A percentile compares a stretch with the other conserved stretches of the same genome.
phyloP scores from a whole-genome alignment of 2,888 invertebrate genomes.

The Glyphotaelius pellucidus region DNA sequence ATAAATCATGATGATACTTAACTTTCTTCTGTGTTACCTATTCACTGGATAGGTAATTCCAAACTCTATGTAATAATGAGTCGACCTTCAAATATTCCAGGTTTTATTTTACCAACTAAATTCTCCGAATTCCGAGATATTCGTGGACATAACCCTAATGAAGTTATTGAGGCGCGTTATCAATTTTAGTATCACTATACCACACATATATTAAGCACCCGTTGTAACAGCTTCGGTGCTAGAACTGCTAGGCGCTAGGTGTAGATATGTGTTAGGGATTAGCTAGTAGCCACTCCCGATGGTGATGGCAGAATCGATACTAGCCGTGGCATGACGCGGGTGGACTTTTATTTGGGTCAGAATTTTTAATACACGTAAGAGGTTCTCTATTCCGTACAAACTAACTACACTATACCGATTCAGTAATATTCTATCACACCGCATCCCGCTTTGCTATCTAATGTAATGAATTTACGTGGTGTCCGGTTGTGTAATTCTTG shows the following conservation, averaged over 20 bases:
- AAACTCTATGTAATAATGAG: no score
- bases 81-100: neutral
- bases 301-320: conserved; percentile 39
- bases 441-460: neutral
- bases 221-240: neutral
- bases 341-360: conserved; percentile 22
- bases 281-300: conserved; percentile 2
- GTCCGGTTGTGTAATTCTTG: neutral
- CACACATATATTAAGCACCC: no score
- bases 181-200: neutral
- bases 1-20: no score
- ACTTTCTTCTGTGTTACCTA: no score
- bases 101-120: neutral
- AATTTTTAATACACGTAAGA: conserved; percentile 17
- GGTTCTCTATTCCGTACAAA: neutral
- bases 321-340: conserved; percentile 17
- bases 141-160: neutral
- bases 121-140: neutral
- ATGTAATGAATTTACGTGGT: neutral
- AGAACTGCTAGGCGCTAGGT: no score
- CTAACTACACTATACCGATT: neutral
- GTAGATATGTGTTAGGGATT: neutral
- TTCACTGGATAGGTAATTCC: no score
- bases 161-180: neutral
- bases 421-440: neutral